A percentile compares a stretch with the other conserved stretches of the same genome.
phyloP scores from a whole-genome alignment of 1,140 invertebrate species.

The Aphelinus certus region DNA sequence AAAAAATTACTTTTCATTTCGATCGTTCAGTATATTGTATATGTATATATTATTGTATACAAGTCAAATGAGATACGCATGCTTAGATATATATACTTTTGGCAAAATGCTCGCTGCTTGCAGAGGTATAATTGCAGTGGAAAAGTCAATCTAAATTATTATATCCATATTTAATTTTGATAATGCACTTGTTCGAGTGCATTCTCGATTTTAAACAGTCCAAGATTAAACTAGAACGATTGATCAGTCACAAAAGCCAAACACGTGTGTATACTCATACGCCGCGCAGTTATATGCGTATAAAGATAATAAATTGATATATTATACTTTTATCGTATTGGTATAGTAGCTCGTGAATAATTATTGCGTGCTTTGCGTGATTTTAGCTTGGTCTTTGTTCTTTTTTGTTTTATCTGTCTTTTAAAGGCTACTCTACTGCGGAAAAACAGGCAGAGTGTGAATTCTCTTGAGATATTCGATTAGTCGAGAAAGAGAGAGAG shows the following conservation, averaged over 20 bases:
- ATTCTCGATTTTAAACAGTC: background rate
- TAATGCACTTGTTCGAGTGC: no score
- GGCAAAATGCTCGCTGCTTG: conserved; percentile 6
- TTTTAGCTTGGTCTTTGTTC: background rate
- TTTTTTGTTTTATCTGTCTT: background rate
- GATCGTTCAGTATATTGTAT: background rate
- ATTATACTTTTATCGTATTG: background rate
- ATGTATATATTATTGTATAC: background rate
- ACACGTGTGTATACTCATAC: background rate
- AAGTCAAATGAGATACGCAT: conserved; percentile 21
- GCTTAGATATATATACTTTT: conserved; percentile 2
- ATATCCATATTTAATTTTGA: no score
- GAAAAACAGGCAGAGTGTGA: conserved; percentile 8
- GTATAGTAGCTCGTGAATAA: conserved; percentile 29
- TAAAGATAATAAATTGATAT: no score
- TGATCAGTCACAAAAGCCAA: conserved; percentile 10
- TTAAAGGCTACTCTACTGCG: conserved; percentile 13
- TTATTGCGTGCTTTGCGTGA: conserved; percentile 26
- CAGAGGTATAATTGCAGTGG: background rate
- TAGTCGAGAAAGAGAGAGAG: background rate
- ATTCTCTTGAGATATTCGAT: background rate
- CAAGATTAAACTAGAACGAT: background rate
- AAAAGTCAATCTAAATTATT: background rate
- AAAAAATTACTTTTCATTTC: no score
- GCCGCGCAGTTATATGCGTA: no score